These are phyloP conservation scores for Oceanites oceanicus DNA, from an alignment of 2,113 vertebrate species.

Conservation along the genomic window DNA sequence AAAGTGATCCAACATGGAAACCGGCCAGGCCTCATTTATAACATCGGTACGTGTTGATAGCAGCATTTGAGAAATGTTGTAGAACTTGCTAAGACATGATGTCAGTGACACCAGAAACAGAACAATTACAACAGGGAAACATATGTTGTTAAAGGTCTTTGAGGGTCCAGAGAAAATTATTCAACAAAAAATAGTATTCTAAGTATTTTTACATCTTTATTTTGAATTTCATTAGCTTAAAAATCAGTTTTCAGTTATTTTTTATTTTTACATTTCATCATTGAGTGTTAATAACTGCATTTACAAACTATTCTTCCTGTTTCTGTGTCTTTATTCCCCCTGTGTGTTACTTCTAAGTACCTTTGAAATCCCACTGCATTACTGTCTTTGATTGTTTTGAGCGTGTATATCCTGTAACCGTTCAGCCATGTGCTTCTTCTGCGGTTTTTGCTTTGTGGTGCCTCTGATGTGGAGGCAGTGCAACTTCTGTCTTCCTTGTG, in stretches of 20 bases:
- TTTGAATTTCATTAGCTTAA: neutral
- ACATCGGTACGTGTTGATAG: slow-evolving; percentile 83
- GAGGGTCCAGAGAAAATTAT: neutral
- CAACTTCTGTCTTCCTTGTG: neutral
- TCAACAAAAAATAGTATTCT: neutral
- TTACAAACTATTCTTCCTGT: neutral
- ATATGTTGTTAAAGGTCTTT: neutral
- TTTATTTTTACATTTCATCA: neutral
- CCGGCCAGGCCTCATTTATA: slow-evolving; percentile 95
- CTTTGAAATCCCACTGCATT: neutral
- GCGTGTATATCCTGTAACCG: neutral
- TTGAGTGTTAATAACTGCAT: neutral
- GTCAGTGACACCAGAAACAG: neutral
- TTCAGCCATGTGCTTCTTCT: neutral
- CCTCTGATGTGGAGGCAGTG: neutral
- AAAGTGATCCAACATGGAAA: slow-evolving; percentile 96
- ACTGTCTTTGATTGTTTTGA: neutral
- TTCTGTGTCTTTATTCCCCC: neutral
- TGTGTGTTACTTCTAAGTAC: neutral
- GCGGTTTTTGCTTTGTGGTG: neutral
- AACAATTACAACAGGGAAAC: neutral
- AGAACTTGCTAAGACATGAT: neutral
- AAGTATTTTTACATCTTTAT: neutral
- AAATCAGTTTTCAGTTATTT: neutral
- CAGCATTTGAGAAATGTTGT: neutral